Base-by-base conservation (phyloP, 2,888 invertebrate species). In the Drosophila barbarae region DNA sequence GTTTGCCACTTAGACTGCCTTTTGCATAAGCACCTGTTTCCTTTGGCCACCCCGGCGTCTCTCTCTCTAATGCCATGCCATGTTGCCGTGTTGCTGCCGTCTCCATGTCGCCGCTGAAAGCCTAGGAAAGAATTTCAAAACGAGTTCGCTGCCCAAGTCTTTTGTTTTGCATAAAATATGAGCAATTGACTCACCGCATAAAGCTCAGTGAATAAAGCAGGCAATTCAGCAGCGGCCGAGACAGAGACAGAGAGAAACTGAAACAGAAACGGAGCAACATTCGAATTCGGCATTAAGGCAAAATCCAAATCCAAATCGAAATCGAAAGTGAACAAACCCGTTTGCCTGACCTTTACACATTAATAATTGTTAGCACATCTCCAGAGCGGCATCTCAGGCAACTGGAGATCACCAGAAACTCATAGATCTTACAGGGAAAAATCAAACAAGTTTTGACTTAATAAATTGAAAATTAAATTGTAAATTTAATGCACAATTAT, bases 311-410 rank as follows among this genome's bases (percentile, higher is more conserved):
- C 44, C 26, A 38, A 41, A 69, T 72, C 67, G 69, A 81, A 75
- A 82, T 82, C 79, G 79, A 79, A 79, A 79, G 79, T 82, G 72
- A 79, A 59, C 59, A 64, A 54, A 79, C 79, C 66, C 67, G 79
- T 79, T 79, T 77, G 72, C 47, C 53, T 79, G 82, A 79, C 79
- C 79, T 79, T 79, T 82, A 79, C 69, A 77, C 79, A 76, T 71
- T 73, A 79, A 82, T 81, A 78, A 74, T 69, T 64, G 75, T 79
- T 79, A 82, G 79, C 79, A 79, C 79, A 79, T 82, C 75, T 71
- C 57, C n/a, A 38, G 38, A 23, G 21, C 13, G 23, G 23, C 23
- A 26, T 42, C 26, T 23, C 26, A 23, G n/a, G n/a, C n/a, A 26
- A 9, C 23, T 9, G 23, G 41, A 9, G n/a, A 26, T 8, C 21